Evolutionary conservation across 2,888 invertebrate genomes (phyloP).

Genomic region (Apamea crenata): DNA sequence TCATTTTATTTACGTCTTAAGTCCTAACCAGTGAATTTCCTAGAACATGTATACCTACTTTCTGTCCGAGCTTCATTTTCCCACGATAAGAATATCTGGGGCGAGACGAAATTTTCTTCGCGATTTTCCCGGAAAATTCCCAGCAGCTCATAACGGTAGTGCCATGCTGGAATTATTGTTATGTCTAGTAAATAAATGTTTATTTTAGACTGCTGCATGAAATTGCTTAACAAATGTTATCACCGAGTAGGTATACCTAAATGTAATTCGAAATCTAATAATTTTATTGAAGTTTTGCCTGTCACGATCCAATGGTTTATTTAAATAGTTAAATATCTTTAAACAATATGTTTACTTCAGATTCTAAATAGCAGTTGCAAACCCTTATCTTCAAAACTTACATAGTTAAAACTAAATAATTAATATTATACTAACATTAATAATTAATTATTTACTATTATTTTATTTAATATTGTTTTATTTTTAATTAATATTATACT

Average conservation of each 20-base stretch:
- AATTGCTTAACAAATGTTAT: neutral
- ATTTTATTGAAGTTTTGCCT: neutral
- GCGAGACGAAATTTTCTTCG: neutral
- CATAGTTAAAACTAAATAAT: too few species aligned
- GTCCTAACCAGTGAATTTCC: neutral
- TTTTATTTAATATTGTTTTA: too few species aligned
- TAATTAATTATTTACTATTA: too few species aligned
- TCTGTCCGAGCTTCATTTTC: neutral
- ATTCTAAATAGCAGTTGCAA: neutral
- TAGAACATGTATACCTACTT: neutral
- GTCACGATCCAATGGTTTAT: neutral
- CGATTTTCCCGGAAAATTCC: neutral
- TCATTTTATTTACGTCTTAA: neutral
- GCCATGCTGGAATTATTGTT: neutral
- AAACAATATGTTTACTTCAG: neutral
- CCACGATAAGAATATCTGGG: neutral
- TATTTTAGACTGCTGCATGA: neutral
- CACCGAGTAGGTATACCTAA: neutral
- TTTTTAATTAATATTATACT: too few species aligned
- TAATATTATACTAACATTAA: too few species aligned
- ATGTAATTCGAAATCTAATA: neutral
- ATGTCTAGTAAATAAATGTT: neutral
- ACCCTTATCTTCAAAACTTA: neutral
- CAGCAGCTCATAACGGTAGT: neutral
- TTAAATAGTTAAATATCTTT: too few species aligned